These are phyloP conservation scores for Notarius lentiginosus DNA, from an alignment of 2,113 vertebrate genomes.

Conservation along the genomic window DNA sequence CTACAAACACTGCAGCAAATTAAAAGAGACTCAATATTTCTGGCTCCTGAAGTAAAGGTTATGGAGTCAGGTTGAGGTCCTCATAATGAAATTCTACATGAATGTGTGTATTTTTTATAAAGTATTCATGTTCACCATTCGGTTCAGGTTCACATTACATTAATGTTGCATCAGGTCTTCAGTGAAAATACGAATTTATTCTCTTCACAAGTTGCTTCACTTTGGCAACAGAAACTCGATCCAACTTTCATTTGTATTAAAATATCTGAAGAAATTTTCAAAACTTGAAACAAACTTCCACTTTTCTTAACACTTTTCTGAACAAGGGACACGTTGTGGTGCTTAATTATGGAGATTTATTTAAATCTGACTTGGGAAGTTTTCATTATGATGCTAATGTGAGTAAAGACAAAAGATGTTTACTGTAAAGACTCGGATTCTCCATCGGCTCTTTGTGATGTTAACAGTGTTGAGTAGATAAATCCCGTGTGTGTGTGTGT, in stretches of 20 bases:
- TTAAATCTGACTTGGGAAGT: neutral
- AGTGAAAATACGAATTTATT: neutral
- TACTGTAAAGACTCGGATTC: neutral
- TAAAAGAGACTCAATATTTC: neutral
- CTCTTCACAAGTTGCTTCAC: neutral
- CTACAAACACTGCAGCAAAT: neutral
- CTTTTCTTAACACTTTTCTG: neutral
- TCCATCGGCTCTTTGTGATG: conserved; percentile 21
- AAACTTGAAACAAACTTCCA: neutral
- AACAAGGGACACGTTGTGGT: neutral
- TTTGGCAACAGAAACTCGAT: neutral
- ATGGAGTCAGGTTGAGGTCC: neutral
- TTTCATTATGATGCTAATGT: conserved; percentile 15
- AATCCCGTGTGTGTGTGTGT: conserved; percentile 19
- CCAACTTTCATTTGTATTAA: neutral
- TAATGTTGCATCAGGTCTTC: neutral
- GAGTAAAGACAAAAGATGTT: neutral
- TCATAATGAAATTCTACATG: neutral
- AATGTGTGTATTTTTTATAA: neutral
- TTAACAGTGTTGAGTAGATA: conserved; percentile 5
- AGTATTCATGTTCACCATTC: neutral
- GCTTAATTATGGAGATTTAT: neutral
- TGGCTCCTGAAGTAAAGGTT: neutral
- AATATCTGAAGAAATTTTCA: neutral
- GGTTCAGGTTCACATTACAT: neutral